These are phyloP conservation scores for Andrena praecox DNA, from an alignment of 2,888 invertebrate species.

Conservation along the genomic window DNA sequence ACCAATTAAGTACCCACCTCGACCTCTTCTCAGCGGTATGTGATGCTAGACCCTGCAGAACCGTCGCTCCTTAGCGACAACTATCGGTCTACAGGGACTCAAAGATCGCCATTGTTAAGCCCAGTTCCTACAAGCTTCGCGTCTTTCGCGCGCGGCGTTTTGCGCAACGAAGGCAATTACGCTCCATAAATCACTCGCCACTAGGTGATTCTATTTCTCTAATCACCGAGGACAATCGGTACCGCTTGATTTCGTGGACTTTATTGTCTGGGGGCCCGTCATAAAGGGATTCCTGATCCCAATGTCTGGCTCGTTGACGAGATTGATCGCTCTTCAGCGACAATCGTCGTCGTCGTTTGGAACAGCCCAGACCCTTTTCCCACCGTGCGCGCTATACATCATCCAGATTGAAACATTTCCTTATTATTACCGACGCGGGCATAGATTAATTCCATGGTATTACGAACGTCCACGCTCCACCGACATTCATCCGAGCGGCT, in stretches of 20 bases:
- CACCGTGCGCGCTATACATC: conserved; percentile 79
- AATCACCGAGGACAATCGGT: conserved; percentile 46
- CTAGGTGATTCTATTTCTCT: conserved; percentile 42
- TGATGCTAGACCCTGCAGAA: too few species aligned
- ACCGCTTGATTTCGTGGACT: conserved; percentile 48
- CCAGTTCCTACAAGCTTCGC: not conserved
- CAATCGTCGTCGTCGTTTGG: conserved; percentile 67
- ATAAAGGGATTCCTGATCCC: conserved; percentile 68
- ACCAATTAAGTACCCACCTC: too few species aligned
- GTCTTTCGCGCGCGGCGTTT: conserved; percentile 32
- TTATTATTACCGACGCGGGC: conserved; percentile 84
- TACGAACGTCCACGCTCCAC: conserved; percentile 72
- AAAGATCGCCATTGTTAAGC: not conserved
- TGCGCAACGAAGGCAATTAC: conserved; percentile 40
- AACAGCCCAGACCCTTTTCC: conserved; percentile 72
- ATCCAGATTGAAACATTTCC: conserved; percentile 85
- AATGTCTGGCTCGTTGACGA: conserved; percentile 68
- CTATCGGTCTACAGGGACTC: conserved; percentile 4
- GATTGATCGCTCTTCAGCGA: conserved; percentile 76
- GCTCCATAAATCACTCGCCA: conserved; percentile 45
- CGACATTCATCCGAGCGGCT: conserved; percentile 65
- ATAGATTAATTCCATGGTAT: conserved; percentile 84
- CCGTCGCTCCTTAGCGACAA: not conserved
- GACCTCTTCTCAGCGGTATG: too few species aligned
- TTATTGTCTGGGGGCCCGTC: conserved; percentile 51